Conservation (phyloP, 2,888 invertebrate species). For the Hydrotaea diabolus region DNA sequence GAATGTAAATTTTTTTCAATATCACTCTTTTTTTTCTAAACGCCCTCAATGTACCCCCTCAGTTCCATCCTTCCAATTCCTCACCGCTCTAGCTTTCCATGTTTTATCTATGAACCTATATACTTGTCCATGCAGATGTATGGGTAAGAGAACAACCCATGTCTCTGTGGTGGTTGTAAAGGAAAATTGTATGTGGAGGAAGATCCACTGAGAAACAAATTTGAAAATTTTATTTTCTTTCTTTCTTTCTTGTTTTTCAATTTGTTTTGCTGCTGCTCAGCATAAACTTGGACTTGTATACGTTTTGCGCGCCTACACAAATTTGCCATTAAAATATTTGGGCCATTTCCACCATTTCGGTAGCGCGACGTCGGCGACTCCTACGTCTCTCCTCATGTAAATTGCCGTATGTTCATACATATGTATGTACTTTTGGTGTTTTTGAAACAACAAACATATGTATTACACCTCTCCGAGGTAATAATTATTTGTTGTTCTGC, state of each 20-base stretch:
- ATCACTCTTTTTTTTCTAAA: constrained; percentile 25
- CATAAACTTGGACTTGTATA: constrained; percentile 72
- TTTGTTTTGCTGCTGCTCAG: constrained; percentile 57
- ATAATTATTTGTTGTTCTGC: constrained; percentile 32
- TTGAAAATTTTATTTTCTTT: constrained; percentile 47
- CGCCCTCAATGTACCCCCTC: constrained; percentile 41
- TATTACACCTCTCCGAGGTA: constrained; percentile 60
- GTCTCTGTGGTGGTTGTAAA: constrained; percentile 12
- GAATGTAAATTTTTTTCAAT: constrained; percentile 48
- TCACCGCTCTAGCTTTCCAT: constrained; percentile 16
- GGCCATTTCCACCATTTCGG: constrained; percentile 58
- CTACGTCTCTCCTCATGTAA: not conserved
- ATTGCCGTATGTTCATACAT: constrained; percentile 7
- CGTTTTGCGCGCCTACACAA: constrained; percentile 66
- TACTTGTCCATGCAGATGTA: not conserved
- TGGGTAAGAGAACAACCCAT: not conserved
- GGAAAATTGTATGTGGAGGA: constrained; percentile 44
- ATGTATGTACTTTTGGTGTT: not conserved
- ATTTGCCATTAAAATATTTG: constrained; percentile 66
- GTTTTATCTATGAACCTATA: not conserved
- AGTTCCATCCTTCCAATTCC: constrained; percentile 44
- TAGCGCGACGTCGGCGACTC: not conserved
- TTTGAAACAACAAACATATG: constrained; percentile 26
- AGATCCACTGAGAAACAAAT: not conserved
- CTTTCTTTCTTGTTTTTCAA: constrained; percentile 17